Conservation (phyloP, 2,113 vertebrate genomes). For the Panthera tigris region DNA sequence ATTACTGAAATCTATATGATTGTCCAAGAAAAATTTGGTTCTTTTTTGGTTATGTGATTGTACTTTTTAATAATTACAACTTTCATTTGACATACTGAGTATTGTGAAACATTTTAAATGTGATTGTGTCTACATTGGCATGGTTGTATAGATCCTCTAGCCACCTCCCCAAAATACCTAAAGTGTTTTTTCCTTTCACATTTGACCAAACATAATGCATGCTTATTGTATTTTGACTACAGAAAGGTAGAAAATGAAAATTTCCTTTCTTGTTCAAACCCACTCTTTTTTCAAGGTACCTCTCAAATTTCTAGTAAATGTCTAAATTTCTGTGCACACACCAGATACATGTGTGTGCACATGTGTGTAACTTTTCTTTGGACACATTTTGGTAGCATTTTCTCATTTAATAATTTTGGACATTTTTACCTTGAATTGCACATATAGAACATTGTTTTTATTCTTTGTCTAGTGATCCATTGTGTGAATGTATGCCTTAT, state of each 20-base stretch:
- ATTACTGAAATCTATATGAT: neutral
- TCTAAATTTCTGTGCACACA: neutral
- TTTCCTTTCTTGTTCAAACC: neutral
- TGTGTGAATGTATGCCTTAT: neutral
- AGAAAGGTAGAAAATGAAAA: neutral
- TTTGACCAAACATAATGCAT: neutral
- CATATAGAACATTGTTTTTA: neutral
- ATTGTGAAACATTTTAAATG: neutral
- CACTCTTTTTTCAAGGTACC: conserved; percentile 9
- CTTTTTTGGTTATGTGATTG: neutral
- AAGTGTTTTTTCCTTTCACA: neutral
- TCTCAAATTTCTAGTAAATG: neutral
- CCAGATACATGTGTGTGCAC: neutral
- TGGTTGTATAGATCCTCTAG: neutral
- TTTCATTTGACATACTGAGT: neutral
- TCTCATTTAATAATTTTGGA: neutral
- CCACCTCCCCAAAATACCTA: neutral
- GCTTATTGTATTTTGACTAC: neutral
- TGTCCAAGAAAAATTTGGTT: neutral
- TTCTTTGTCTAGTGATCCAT: neutral
- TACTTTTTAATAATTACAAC: neutral
- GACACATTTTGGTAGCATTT: neutral
- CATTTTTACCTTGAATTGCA: neutral
- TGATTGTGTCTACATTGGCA: neutral
- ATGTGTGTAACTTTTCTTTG: neutral